A percentile compares a stretch with the other conserved stretches of the same genome.
phyloP scores from a whole-genome alignment of 2,888 invertebrate species.

The Campopleginae sp. region DNA sequence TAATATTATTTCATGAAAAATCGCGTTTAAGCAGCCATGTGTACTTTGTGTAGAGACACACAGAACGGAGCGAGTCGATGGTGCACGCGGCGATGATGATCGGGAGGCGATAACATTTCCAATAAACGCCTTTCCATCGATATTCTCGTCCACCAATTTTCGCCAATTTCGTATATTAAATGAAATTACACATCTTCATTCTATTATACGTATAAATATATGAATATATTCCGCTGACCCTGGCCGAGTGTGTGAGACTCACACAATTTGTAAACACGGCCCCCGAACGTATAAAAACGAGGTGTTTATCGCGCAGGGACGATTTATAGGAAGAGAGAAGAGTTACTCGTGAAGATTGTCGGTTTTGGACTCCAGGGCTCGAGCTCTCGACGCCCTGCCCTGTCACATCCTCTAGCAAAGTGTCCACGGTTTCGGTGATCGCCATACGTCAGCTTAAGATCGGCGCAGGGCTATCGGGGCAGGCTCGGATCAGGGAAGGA shows the following conservation, averaged over 20 bases:
- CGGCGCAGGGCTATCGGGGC: slow-evolving; percentile 16
- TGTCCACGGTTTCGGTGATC: slow-evolving; percentile 55
- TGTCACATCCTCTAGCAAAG: background rate
- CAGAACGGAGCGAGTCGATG: background rate
- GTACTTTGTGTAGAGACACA: background rate
- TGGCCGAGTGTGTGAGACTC: slow-evolving; percentile 27
- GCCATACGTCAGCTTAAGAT: slow-evolving; percentile 22
- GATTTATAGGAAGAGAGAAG: slow-evolving; percentile 5
- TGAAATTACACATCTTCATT: slow-evolving; percentile 65
- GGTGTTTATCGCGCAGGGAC: slow-evolving; percentile 27
- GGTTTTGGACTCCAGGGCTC: background rate
- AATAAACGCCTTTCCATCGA: slow-evolving; percentile 52
- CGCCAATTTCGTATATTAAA: slow-evolving; percentile 66
- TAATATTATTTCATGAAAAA: background rate
- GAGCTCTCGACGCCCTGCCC: background rate
- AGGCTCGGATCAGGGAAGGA: slow-evolving; percentile 38
- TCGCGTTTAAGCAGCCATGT: background rate
- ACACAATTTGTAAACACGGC: slow-evolving; percentile 35
- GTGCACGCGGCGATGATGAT: slow-evolving; percentile 51
- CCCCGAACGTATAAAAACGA: slow-evolving; percentile 43
- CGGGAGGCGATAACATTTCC: slow-evolving; percentile 60
- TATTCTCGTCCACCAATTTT: slow-evolving; percentile 61
- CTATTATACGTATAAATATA: slow-evolving; percentile 50
- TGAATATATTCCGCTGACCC: background rate
- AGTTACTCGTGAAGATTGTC: slow-evolving; percentile 40